phyloP scores from a whole-genome alignment of 1,140 invertebrate genomes.

The Steinernema khuongi region DNA sequence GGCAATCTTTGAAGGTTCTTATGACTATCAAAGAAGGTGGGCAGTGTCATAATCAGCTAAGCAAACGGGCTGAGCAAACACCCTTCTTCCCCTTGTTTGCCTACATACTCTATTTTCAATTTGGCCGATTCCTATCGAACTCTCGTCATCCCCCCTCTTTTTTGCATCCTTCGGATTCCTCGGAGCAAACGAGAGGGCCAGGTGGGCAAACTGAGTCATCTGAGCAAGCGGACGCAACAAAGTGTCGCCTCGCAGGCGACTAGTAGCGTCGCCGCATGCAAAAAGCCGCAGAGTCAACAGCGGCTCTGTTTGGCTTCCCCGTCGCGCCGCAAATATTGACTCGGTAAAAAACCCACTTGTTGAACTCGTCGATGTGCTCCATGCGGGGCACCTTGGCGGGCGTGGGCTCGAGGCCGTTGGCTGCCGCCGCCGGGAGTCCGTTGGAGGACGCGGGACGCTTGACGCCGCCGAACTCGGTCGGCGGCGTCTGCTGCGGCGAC shows the following conservation, averaged over 20 bases:
- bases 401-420: not conserved
- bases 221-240: too few species aligned
- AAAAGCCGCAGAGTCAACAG: slow-evolving; percentile 15
- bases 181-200: not conserved
- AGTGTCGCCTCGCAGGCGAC: not conserved
- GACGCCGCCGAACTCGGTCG: not conserved
- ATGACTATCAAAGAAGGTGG: too few species aligned
- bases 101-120: too few species aligned
- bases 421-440: not conserved
- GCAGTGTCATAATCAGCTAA: too few species aligned
- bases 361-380: not conserved
- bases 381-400: not conserved
- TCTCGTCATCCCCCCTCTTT: too few species aligned
- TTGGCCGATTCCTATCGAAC: too few species aligned
- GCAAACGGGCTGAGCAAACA: too few species aligned
- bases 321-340: not conserved
- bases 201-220: too few species aligned
- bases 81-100: too few species aligned
- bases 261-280: not conserved
- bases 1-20: too few species aligned
- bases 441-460: not conserved
- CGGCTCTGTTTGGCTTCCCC: not conserved
- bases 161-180: too few species aligned
- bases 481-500: not conserved
- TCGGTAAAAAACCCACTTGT: slow-evolving; percentile 5